phyloP scores from a whole-genome alignment of 2,888 invertebrate species.

The Drosophila fungiperda region DNA sequence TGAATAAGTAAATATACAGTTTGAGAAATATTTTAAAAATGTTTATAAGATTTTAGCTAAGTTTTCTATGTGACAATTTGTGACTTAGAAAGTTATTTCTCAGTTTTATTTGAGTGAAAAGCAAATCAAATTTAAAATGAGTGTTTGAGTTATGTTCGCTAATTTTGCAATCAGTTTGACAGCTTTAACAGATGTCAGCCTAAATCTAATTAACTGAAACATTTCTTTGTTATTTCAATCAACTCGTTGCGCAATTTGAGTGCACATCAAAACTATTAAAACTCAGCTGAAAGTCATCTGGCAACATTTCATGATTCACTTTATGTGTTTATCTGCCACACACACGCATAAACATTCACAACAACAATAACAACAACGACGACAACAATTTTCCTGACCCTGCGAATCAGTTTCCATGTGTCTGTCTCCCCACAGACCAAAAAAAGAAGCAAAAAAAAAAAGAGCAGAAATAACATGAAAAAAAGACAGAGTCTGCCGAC shows the following conservation, averaged over 20 bases:
- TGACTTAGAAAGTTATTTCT: neutral
- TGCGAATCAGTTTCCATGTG: constrained; percentile 65
- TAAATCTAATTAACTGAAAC: neutral
- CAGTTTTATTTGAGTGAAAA: neutral
- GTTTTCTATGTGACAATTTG: no score
- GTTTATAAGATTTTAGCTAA: neutral
- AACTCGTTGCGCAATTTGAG: constrained; percentile 14
- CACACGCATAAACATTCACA: constrained; percentile 66
- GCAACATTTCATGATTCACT: constrained; percentile 52
- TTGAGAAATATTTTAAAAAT: neutral
- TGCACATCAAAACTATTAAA: constrained; percentile 46
- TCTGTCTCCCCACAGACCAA: constrained; percentile 45
- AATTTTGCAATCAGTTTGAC: neutral
- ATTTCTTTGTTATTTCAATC: constrained; percentile 20
- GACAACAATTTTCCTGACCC: constrained; percentile 58
- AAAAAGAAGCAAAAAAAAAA: constrained; percentile 4
- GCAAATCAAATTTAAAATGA: neutral
- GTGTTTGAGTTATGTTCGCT: neutral
- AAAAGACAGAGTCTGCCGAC: constrained; percentile 61
- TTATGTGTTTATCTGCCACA: constrained; percentile 23
- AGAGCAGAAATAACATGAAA: constrained; percentile 16
- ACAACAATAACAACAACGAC: constrained; percentile 11
- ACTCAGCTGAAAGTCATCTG: constrained; percentile 45
- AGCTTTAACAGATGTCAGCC: neutral
- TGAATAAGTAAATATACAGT: neutral